Conservation (phyloP, 2,888 invertebrate species). For the Chrysina gloriosa region DNA sequence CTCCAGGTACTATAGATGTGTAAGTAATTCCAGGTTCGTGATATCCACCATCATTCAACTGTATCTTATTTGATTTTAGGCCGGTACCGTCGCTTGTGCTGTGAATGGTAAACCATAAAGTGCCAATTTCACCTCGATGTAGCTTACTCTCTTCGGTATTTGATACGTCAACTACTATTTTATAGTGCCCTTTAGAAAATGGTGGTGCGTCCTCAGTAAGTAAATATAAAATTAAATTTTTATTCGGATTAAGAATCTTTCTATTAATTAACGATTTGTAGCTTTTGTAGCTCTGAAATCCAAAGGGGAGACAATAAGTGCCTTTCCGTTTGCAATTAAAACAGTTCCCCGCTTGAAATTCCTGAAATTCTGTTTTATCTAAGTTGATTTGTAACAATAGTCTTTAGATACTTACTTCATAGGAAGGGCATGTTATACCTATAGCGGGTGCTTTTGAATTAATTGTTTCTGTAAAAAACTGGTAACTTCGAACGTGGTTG, state of each 20-base stretch:
- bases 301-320: slow-evolving; percentile 77
- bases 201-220: slow-evolving; percentile 78
- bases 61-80: slow-evolving; percentile 54
- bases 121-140: slow-evolving; percentile 85
- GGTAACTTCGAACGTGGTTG: slow-evolving; percentile 87
- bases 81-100: slow-evolving; percentile 68
- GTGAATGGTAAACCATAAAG: slow-evolving; percentile 75
- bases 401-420: slow-evolving; percentile 69
- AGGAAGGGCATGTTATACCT: slow-evolving; percentile 81
- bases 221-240: slow-evolving; percentile 75
- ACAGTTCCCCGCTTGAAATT: slow-evolving; percentile 77
- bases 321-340: slow-evolving; percentile 75
- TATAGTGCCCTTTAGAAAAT: slow-evolving; percentile 85
- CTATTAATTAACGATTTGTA: slow-evolving; percentile 67
- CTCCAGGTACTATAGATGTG: slow-evolving; percentile 75
- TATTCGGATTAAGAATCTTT: slow-evolving; percentile 65
- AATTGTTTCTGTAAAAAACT: slow-evolving; percentile 87
- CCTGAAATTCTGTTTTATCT: slow-evolving; percentile 63
- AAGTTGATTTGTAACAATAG: slow-evolving; percentile 35
- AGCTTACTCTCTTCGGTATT: slow-evolving; percentile 75
- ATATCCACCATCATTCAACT: slow-evolving; percentile 62
- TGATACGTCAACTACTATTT: slow-evolving; percentile 79
- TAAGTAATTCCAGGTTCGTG: slow-evolving; percentile 81
- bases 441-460: slow-evolving; percentile 64
- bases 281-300: slow-evolving; percentile 70